Base-by-base conservation (phyloP, 1,140 invertebrate genomes). In the Drosophila sucinea region DNA sequence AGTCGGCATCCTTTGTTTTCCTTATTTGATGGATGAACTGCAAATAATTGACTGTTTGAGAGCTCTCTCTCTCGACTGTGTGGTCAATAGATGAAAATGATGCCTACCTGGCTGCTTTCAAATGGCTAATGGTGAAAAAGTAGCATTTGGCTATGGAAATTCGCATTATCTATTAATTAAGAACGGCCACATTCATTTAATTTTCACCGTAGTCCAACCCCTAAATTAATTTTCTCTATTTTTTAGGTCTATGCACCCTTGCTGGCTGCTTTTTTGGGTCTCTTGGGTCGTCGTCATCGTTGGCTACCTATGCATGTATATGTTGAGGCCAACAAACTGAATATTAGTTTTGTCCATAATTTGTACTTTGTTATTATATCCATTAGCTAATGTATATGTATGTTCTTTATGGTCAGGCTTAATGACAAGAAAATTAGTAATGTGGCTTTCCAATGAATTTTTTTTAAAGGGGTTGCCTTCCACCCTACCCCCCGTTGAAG, bases 1-100 rank as follows among this genome's bases (percentile, higher is more conserved):
- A 29, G 35, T 76, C 71, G 75, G 75, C 67, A 17, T 61, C 61
- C 60, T 77, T 64, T 67, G 63, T 67, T 60, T 65, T 41, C 60
- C 35, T 55, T 68, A 68, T 61, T 66, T 77, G 74, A 77, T 73
- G 74, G 66, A 77, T 77, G 66, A 71, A 73, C 65, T 51, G 65
- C 69, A 70, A 69, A 68, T 77, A 77, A 73, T 77, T 73, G 29
- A 70, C 51, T 55, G 51, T 38, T 10, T 10, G 35, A 38, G 10
- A 17, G 17, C 17, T 17, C 17, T 17, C 17, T 17, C 25, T 51
- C 44, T 51, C 44, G 8, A 4, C 33, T 71, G 57, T 58, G 61
- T 71, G 62, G 68, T 58, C 57, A 35, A 40, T 60, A 47, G 44
- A 2, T 10, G 44, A 60, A 56, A 67, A 64, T 58, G 60, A 73